Base-by-base conservation (phyloP, 2,113 vertebrate species). In the Cyprinodon tularosa region DNA sequence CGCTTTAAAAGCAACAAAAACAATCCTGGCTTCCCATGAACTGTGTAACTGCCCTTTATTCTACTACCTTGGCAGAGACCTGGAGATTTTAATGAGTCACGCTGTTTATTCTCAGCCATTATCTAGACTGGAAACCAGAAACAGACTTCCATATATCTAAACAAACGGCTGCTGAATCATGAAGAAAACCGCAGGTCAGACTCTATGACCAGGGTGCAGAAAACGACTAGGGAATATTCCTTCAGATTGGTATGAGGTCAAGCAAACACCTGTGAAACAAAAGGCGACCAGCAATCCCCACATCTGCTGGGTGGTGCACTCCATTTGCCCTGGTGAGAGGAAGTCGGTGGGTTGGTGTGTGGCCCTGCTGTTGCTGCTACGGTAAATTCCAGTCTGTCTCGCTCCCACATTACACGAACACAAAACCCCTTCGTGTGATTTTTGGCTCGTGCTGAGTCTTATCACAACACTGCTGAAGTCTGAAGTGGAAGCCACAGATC, bases 381-480 rank as follows among this genome's bases (percentile, higher is more conserved):
- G 37, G 62, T 73, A 73, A 81, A 87, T 74, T 90, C 77, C 84
- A 88, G 76, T 61, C 62, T 1, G 66, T 88, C 81, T 71, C 70
- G 72, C 64, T 91, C 83, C 79, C 67, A 86, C 70, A 74, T 89
- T 77, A 84, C 80, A 78, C 44, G 37, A 86, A 86, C 79, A 89
- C 73, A 86, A 88, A 88, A 88, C 76, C 77, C 88, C 89, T 82
- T 75, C 86, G 78, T 90, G 86, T 82, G 87, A 90, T 84, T 86
- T 69, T 86, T 87, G 86, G 85, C 84, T 86, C 64, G 63, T 59
- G 72, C 64, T 78, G 57, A 36, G 62, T 70, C 81, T 87, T 84
- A 90, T 89, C 87, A 73, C 73, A 86, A 83, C 47, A 74, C 72
- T 59, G 10, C 70, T 44, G 50, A 70, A 59, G 80, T 68, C 73